Percentiles rank a stretch among this genome's conserved stretches.
Evolutionary conservation across 2,797 vertebrate genomes (phyloP).

Genomic region (Holocentrus rufus): DNA sequence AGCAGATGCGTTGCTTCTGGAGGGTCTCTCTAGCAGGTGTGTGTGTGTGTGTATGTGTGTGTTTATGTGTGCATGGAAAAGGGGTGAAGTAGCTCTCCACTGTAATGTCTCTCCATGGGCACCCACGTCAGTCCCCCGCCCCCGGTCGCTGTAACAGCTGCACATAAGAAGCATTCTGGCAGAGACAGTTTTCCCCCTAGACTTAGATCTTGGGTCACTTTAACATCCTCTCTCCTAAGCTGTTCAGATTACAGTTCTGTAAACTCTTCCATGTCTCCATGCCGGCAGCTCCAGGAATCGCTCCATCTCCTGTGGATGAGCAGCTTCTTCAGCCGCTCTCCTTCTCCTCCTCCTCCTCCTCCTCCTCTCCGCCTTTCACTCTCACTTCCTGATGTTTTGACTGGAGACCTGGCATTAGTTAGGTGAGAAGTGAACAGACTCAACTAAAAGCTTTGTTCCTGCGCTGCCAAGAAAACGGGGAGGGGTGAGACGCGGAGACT

Average conservation of each 20-base stretch:
- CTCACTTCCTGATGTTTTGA: constrained; percentile 31
- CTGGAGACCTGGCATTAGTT: constrained; percentile 18
- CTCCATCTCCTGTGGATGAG: constrained; percentile 20
- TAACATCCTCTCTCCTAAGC: constrained; percentile 19
- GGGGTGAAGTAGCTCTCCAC: constrained; percentile 29
- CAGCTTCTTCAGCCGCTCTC: constrained; percentile 6
- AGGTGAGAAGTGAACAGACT: constrained; percentile 16
- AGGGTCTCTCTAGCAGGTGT: constrained; percentile 48
- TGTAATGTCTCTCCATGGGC: constrained; percentile 35
- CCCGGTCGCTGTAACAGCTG: constrained; percentile 46
- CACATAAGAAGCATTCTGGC: constrained; percentile 20
- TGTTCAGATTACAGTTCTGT: constrained; percentile 30
- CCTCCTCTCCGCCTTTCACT: too few species aligned
- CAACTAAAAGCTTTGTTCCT: constrained; percentile 32
- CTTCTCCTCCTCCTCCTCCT: neutral
- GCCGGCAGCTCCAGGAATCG: neutral
- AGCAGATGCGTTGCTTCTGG: constrained; percentile 63
- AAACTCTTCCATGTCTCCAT: constrained; percentile 39
- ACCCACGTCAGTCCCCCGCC: constrained; percentile 27
- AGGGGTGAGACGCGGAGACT: neutral
- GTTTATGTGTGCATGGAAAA: constrained; percentile 25
- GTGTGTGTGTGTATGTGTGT: constrained; percentile 4
- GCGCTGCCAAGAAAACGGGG: neutral
- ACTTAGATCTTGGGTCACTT: constrained; percentile 19
- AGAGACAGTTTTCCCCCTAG: constrained; percentile 3